Evolutionary conservation across 2,797 vertebrate genomes (phyloP).

Genomic region (Paramormyrops hopkinsi): DNA sequence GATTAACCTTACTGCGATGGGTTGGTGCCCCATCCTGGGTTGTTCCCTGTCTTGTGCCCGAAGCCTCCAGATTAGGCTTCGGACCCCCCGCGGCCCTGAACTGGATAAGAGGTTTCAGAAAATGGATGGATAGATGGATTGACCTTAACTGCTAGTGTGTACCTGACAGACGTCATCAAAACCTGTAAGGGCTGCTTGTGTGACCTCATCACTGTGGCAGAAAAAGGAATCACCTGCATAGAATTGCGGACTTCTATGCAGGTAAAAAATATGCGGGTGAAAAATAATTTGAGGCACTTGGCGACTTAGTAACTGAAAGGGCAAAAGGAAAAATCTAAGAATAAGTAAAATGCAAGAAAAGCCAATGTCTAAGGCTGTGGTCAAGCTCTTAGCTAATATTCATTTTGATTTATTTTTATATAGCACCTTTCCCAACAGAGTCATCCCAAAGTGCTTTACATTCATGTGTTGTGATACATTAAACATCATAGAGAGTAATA

Average conservation of each 20-base stretch:
- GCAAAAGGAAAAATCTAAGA: background rate
- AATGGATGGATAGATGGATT: background rate
- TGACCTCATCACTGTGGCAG: background rate
- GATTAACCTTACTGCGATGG: background rate
- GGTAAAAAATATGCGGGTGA: background rate
- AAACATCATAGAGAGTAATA: background rate
- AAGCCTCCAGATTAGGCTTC: background rate
- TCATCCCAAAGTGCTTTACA: background rate
- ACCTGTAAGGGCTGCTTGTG: background rate
- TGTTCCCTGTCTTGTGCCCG: background rate
- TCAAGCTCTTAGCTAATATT: background rate
- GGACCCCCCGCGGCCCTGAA: background rate
- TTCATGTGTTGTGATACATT: background rate
- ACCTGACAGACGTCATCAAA: background rate
- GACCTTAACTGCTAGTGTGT: background rate
- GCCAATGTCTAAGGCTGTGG: background rate
- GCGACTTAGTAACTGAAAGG: background rate
- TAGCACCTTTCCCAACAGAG: background rate
- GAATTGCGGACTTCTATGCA: background rate
- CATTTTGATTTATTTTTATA: background rate
- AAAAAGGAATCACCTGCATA: background rate
- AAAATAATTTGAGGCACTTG: background rate
- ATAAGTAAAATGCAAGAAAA: background rate
- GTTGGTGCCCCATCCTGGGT: background rate
- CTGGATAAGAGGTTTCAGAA: too few species aligned